Evolutionary conservation across 2,113 vertebrate species (phyloP).

Genomic region (Perognathus longimembris): DNA sequence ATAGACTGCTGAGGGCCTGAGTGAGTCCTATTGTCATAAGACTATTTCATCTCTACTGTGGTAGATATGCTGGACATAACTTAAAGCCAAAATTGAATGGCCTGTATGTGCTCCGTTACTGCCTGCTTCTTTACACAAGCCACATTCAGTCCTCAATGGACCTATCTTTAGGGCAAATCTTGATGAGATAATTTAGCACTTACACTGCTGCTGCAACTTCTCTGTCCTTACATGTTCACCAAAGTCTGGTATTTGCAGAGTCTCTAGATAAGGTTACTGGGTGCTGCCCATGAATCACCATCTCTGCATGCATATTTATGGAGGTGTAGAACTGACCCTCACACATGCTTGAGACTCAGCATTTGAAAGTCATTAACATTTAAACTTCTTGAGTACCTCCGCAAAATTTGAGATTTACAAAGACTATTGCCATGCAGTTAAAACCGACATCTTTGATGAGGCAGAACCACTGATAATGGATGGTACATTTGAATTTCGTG

Average conservation of each 20-base stretch:
- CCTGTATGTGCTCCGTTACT: not conserved
- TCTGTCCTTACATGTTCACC: not conserved
- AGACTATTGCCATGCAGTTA: slow-evolving; percentile 93
- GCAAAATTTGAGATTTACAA: slow-evolving; percentile 92
- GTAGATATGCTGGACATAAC: not conserved
- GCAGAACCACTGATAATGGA: slow-evolving; percentile 94
- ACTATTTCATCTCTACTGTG: not conserved
- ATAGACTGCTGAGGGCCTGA: not conserved
- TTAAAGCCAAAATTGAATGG: not conserved
- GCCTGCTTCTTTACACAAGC: too few species aligned
- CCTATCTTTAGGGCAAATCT: not conserved
- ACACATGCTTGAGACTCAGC: not conserved
- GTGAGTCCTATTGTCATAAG: not conserved
- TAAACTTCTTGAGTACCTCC: slow-evolving; percentile 79
- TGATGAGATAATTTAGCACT: not conserved
- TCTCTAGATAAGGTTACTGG: not conserved
- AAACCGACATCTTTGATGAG: slow-evolving; percentile 91
- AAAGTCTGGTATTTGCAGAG: not conserved
- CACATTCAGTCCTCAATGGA: too few species aligned
- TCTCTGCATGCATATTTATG: not conserved
- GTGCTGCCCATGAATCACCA: not conserved
- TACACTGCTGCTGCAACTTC: not conserved
- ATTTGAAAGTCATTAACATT: not conserved
- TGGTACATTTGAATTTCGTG: slow-evolving; percentile 92
- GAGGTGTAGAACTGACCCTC: not conserved